Evolutionary conservation across 2,888 invertebrate species (phyloP).

Genomic region (Dasypogon diadema): DNA sequence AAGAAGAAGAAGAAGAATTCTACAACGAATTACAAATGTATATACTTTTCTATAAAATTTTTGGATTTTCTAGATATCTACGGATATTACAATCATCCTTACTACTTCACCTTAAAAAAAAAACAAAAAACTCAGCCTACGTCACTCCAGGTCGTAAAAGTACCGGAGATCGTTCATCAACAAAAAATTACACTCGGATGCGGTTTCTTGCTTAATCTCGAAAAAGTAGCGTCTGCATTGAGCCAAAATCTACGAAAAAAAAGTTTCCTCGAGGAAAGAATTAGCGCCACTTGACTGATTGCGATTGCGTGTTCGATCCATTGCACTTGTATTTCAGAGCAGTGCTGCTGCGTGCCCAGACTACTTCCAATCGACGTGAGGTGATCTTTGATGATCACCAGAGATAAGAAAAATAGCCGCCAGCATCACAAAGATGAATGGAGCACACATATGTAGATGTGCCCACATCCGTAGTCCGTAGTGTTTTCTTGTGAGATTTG

Average conservation of each 20-base stretch:
- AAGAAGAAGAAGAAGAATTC: too few species aligned
- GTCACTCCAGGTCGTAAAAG: not conserved
- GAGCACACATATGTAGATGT: not conserved
- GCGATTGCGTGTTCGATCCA: conserved; percentile 39
- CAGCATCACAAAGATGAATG: conserved; percentile 24
- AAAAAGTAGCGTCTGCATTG: not conserved
- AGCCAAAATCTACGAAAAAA: conserved; percentile 6
- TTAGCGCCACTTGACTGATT: conserved; percentile 54
- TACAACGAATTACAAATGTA: too few species aligned
- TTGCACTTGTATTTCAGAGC: conserved; percentile 18
- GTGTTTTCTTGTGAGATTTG: not conserved
- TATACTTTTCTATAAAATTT: too few species aligned
- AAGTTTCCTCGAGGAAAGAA: conserved; percentile 30
- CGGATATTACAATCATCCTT: too few species aligned
- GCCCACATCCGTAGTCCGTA: not conserved
- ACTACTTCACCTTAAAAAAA: too few species aligned
- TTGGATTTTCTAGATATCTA: too few species aligned
- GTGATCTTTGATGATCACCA: conserved; percentile 42
- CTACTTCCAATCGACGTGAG: conserved; percentile 45
- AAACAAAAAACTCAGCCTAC: not conserved
- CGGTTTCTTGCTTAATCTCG: not conserved
- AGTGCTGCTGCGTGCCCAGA: conserved; percentile 16
- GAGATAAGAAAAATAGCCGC: conserved; percentile 36
- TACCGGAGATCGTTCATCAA: not conserved
- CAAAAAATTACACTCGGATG: conserved; percentile 1